Conservation (phyloP, 2,113 vertebrate genomes). For the Aldabrachelys gigantea region DNA sequence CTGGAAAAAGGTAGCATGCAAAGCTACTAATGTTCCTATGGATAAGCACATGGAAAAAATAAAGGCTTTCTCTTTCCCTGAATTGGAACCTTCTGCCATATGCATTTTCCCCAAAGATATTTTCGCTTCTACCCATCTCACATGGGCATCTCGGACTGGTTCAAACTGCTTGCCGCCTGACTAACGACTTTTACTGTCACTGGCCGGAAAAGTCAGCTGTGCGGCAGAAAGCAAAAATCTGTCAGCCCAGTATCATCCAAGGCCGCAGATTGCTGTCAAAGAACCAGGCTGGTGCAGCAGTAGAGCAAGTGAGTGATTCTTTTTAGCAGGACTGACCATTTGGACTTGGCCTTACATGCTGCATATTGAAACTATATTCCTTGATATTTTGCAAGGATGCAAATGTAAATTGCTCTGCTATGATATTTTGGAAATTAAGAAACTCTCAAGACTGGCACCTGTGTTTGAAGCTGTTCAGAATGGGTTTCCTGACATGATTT, state of each 20-base stretch:
- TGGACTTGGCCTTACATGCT: rapidly evolving
- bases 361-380: neutral
- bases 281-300: neutral
- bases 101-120: rapidly evolving
- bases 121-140: neutral
- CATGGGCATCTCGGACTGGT: neutral
- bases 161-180: neutral
- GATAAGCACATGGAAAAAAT: rapidly evolving
- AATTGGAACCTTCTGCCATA: neutral
- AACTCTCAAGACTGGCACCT: slow-evolving; percentile 3
- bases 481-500: slow-evolving; percentile 52
- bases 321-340: neutral
- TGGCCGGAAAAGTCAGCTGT: neutral
- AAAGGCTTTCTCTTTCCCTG: rapidly evolving
- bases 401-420: neutral
- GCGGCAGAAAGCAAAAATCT: neutral
- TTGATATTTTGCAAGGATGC: slow-evolving; percentile 14
- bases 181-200: neutral
- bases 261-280: neutral
- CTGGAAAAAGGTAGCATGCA: neutral
- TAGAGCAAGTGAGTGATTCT: neutral
- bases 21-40: rapidly evolving
- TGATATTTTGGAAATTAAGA: slow-evolving; percentile 13
- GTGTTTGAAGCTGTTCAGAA: slow-evolving; percentile 72
- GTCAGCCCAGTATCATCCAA: neutral